These are phyloP conservation scores for Argya squamiceps DNA, from an alignment of 2,797 vertebrate genomes.

Conservation along the genomic window DNA sequence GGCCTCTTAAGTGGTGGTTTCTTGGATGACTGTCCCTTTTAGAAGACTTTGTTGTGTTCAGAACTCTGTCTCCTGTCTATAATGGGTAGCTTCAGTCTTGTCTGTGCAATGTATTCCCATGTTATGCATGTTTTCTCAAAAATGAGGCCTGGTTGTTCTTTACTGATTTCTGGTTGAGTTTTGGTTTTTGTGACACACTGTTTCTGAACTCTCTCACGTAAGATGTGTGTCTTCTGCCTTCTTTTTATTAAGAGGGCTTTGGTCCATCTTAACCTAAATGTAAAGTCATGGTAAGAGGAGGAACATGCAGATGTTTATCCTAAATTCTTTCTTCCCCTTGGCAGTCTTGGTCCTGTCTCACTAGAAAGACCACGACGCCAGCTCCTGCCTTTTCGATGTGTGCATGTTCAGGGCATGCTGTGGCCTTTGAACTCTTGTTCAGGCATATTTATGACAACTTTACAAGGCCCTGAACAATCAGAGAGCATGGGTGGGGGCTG, in stretches of 20 bases:
- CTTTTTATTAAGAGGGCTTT: not conserved
- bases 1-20: not conserved
- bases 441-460: constrained; percentile 49
- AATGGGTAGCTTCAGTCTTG: not conserved
- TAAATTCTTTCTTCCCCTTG: not conserved
- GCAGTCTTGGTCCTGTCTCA: not conserved
- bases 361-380: not conserved
- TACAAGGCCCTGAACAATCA: constrained; percentile 20
- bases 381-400: not conserved
- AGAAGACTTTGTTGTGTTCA: not conserved
- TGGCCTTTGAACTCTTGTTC: constrained; percentile 39
- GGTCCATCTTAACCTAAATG: not conserved
- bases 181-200: not conserved
- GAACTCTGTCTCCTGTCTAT: not conserved
- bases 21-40: not conserved
- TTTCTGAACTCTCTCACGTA: not conserved
- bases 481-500: constrained; percentile 3
- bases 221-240: not conserved
- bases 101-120: not conserved
- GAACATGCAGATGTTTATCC: not conserved
- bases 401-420: not conserved
- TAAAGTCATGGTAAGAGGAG: not conserved
- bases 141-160: not conserved
- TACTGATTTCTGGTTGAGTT: not conserved
- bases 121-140: not conserved